phyloP scores from a whole-genome alignment of 1,140 invertebrate species.

The Octopus sinensis region DNA sequence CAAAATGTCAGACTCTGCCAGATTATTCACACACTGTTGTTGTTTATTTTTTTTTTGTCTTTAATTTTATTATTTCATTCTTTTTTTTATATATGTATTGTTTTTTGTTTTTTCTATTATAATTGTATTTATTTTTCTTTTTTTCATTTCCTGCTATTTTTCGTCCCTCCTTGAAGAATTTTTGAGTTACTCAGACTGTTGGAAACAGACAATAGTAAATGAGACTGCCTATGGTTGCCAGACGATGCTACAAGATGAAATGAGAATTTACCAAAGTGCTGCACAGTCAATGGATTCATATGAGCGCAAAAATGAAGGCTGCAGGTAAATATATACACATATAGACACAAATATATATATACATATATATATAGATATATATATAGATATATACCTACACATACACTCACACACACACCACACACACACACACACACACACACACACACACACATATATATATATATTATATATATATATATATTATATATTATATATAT shows the following conservation, averaged over 20 bases:
- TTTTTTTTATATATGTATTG: background rate
- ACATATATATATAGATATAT: background rate
- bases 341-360: background rate
- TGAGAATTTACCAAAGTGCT: background rate
- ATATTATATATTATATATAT: too few relatives aligned
- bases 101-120: background rate
- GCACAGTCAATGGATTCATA: background rate
- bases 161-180: background rate
- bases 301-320: background rate
- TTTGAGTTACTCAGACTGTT: slow-evolving; percentile 7
- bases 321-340: background rate
- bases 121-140: background rate
- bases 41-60: background rate
- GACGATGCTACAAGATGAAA: background rate
- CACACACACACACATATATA: too few relatives aligned
- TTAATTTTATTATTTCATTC: background rate
- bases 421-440: background rate
- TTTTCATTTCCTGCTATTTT: background rate
- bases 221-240: background rate
- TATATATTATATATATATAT: too few relatives aligned
- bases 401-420: too few relatives aligned
- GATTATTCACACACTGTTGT: background rate
- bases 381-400: background rate
- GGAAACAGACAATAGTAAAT: slow-evolving; percentile 4
- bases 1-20: too few relatives aligned